A percentile compares a stretch with the other conserved stretches of the same genome.
These are phyloP conservation scores for Mantis religiosa DNA, from an alignment of 2,888 invertebrate species.

Conservation along the genomic window DNA sequence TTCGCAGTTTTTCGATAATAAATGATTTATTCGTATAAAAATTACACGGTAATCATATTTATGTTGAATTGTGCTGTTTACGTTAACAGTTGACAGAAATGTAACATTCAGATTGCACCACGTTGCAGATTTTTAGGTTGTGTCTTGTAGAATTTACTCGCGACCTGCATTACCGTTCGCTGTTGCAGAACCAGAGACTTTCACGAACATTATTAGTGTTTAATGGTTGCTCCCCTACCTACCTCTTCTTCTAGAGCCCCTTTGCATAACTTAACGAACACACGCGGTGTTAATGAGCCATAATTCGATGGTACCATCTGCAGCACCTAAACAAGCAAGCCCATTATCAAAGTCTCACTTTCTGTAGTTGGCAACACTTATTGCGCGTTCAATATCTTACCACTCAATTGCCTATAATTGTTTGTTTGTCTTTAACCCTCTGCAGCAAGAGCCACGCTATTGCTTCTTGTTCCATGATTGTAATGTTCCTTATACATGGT, in stretches of 20 bases:
- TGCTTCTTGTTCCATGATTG: slow-evolving; percentile 2
- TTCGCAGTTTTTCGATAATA: no score
- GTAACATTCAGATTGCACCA: not conserved
- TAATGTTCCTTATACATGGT: not conserved
- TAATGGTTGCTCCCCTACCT: not conserved
- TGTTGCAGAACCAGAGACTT: not conserved
- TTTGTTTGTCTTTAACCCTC: slow-evolving; percentile 4
- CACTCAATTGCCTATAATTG: slow-evolving; percentile 19
- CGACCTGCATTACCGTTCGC: not conserved
- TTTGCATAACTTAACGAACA: not conserved
- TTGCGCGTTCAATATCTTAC: slow-evolving; percentile 18
- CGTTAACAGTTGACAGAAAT: not conserved
- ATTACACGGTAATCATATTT: no score
- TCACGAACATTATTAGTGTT: not conserved
- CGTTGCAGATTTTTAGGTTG: not conserved
- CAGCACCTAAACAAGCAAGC: slow-evolving; percentile 3
- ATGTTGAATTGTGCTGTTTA: no score
- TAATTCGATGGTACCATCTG: slow-evolving; percentile 21
- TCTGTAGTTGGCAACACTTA: not conserved
- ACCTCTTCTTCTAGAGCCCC: not conserved
- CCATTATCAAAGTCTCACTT: not conserved
- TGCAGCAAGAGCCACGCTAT: not conserved
- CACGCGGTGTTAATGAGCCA: slow-evolving; percentile 3
- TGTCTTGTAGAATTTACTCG: not conserved
- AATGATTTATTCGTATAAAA: no score